Conservation (phyloP, 2,113 vertebrate species). For the Tragelaphus strepsiceros region DNA sequence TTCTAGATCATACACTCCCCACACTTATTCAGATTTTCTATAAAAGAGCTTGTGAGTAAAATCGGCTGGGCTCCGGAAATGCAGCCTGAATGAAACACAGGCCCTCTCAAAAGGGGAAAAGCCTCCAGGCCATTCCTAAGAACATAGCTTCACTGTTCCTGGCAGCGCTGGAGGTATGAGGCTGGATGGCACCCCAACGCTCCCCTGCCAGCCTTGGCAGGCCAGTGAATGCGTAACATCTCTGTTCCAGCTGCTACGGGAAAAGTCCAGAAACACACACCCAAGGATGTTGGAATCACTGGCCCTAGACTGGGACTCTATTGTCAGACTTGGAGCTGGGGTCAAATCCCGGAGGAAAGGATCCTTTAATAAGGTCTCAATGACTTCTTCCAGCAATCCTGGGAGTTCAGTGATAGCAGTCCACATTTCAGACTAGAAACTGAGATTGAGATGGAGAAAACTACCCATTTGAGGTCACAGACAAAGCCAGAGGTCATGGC, state of each 20-base stretch:
- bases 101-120: background rate
- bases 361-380: background rate
- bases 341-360: background rate
- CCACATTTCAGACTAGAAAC: background rate
- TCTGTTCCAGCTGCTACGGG: background rate
- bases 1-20: background rate
- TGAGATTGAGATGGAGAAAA: background rate
- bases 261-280: background rate
- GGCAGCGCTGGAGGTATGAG: background rate
- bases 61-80: background rate
- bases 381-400: background rate
- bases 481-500: background rate
- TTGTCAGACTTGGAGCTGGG: background rate
- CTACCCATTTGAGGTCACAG: background rate
- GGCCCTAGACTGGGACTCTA: background rate
- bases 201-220: background rate
- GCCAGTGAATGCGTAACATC: background rate
- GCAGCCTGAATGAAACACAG: background rate
- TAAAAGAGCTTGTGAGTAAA: background rate
- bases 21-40: conserved; percentile 7
- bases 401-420: background rate
- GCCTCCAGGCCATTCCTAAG: background rate
- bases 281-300: background rate
- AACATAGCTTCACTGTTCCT: background rate
- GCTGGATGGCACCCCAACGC: background rate